Base-by-base conservation (phyloP, 2,797 vertebrate genomes). In the Acanthopagrus latus region DNA sequence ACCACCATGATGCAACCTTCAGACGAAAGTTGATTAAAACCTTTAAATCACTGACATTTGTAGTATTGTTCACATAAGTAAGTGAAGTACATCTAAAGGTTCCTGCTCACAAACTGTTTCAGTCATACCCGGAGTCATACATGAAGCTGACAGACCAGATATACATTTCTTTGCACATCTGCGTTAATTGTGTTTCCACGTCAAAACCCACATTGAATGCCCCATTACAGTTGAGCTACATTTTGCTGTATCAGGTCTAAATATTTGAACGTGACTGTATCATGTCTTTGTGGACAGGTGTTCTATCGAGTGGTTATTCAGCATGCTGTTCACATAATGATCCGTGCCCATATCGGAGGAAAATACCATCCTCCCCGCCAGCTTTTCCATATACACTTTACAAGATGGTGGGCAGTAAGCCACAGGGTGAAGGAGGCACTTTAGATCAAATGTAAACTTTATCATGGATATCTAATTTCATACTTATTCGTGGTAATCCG, bases 391-490 rank as follows among this genome's bases (percentile, higher is more conserved):
- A 11, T 16, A 23, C 11, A 33, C 25, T 63, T 27, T 60, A 21
- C 50, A 41, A 38, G 44, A 48, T 25, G 38, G 41, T 67, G 55
- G 25, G 18, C 47, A 54, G 43, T 20, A 12, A 27, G 64, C 74
- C 64, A 71, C 23, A 56, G 58, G 62, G 48, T 38, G 67, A 59
- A 29, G 12, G 16, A 69, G 60, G 46, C 33, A 74, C 48, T 76
- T 56, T 4, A 47, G 21, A 77, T 81, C 46, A 81, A 82, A 76
- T 70, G 51, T 71, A 69, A 88, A 80, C 41, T 58, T 89, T 73
- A 80, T 80, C 57, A 29, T 23, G 23, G 23, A 74, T 66, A 81
- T 90, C 72, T 82, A 62, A 83, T 83, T 72, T 79, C 47, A 77
- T 51, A 66, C 44, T 65, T 69, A 71, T 64, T 63, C 25, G 9